Evolutionary conservation across 2,888 invertebrate species (phyloP), one percentile per base, ranked within the genome.

Genomic region (Caenorhabditis becei): DNA sequence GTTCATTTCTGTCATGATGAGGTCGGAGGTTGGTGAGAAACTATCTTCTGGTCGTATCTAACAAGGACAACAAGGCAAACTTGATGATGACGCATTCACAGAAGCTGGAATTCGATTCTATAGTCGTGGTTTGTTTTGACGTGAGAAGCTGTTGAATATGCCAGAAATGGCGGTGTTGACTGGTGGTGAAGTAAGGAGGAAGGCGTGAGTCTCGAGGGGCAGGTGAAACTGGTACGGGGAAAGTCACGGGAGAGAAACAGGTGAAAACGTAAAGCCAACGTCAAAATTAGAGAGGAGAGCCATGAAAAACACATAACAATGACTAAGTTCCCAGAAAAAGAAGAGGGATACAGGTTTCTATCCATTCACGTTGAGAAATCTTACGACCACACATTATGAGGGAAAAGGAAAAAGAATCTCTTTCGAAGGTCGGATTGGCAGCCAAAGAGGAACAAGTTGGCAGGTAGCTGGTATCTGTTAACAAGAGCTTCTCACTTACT

Each of bases 1-100:
- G 24, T 65, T 59, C 23, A 24, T n/a, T 32, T 32, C 28, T 59
- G 26, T 66, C 66, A 75, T 66, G 61, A 75, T 75, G 65, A 66
- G 74, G 74, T 74, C 59, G 74, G 56, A 75, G 66, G 66, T 75
- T 37, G 66, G 49, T 66, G 66, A 51, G 58, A 65, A 74, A 47
- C 47, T 47, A 75, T 75, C 75, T 75, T 61, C 56, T 44, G 28
- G 66, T 44, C 53, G 66, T 44, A 75, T 75, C 75, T 75, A 58
- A 66, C 59, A 66, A 66, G 75, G 28, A 47, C 59, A 65, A n/a
- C 20, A 41, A 35, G 59, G 47, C 49, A 66, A 75, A 75, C 75
- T 66, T 75, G 75, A 75, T 75, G 51, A 66, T 75, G 75, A 75
- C 75, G 59, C 75, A 66, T 67, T 49, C 37, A 37, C n/a, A 58